These are phyloP conservation scores for Philaenus spumarius DNA, from an alignment of 1,140 invertebrate genomes.

Conservation along the genomic window DNA sequence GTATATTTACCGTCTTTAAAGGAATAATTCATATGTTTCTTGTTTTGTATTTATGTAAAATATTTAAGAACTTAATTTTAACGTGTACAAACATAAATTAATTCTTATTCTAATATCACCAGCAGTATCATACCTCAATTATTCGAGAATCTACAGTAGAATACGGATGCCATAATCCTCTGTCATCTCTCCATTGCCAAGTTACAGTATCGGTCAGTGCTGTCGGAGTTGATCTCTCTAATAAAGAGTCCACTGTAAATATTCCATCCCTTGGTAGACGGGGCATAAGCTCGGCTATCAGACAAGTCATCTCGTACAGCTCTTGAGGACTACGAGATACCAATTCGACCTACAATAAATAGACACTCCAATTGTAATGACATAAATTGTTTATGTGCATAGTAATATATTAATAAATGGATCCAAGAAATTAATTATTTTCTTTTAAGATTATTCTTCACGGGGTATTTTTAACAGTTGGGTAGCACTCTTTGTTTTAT, in stretches of 20 bases:
- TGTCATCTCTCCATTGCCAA: slow-evolving; percentile 94
- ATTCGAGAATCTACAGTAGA: slow-evolving; percentile 65
- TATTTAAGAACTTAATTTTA: not conserved
- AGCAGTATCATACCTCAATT: slow-evolving; percentile 64
- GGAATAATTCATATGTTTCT: too few species aligned
- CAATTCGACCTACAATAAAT: slow-evolving; percentile 70
- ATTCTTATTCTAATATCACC: too few species aligned
- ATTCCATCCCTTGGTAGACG: slow-evolving; percentile 88
- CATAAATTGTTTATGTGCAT: too few species aligned
- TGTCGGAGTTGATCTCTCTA: slow-evolving; percentile 62
- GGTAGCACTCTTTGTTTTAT: too few species aligned
- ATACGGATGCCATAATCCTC: slow-evolving; percentile 65
- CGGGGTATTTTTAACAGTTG: too few species aligned
- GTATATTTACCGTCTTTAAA: too few species aligned
- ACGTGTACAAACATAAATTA: slow-evolving; percentile 2
- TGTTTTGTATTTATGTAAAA: slow-evolving; percentile 4
- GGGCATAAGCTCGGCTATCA: slow-evolving; percentile 95
- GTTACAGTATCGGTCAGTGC: slow-evolving; percentile 65
- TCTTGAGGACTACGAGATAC: slow-evolving; percentile 88
- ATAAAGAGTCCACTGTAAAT: slow-evolving; percentile 82
- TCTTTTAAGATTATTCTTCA: too few species aligned
- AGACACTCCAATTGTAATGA: too few species aligned
- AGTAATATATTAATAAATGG: too few species aligned
- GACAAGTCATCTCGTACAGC: slow-evolving; percentile 90
- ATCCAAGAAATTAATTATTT: too few species aligned